Evolutionary conservation across 2,888 invertebrate genomes (phyloP).

Genomic region (Ophion costatus): DNA sequence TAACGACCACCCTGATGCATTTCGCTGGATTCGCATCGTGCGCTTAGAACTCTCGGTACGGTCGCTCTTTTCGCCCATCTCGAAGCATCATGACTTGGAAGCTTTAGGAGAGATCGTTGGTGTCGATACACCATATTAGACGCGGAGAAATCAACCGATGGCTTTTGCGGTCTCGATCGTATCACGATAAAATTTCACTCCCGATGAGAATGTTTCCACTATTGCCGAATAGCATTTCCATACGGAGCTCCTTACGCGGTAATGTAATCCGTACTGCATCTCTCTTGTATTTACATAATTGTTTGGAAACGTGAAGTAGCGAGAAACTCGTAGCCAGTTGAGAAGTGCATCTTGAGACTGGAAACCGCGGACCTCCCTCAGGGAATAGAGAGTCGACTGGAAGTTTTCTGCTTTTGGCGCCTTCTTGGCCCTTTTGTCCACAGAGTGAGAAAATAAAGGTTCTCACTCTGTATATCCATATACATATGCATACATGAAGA

Average conservation of each 20-base stretch:
- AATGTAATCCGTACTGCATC: background rate
- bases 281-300: slow-evolving; percentile 14
- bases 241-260: slow-evolving; percentile 3
- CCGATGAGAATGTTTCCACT: slow-evolving; percentile 17
- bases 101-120: slow-evolving; percentile 50
- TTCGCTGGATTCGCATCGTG: slow-evolving; percentile 51
- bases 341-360: slow-evolving; percentile 16
- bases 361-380: background rate
- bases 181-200: slow-evolving; percentile 31
- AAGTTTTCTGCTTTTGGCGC: slow-evolving; percentile 21
- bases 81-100: slow-evolving; percentile 59
- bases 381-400: slow-evolving; percentile 33
- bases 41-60: slow-evolving; percentile 60
- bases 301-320: slow-evolving; percentile 6
- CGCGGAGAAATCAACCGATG: slow-evolving; percentile 18
- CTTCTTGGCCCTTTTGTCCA: slow-evolving; percentile 19
- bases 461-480: background rate
- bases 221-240: background rate
- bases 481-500: background rate
- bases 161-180: slow-evolving; percentile 1
- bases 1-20: slow-evolving; percentile 72
- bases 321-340: slow-evolving; percentile 34
- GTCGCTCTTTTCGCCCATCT: slow-evolving; percentile 31
- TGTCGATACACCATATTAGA: slow-evolving; percentile 43
- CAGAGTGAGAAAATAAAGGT: too few relatives aligned